phyloP scores from a whole-genome alignment of 2,888 invertebrate genomes.

The Branchipolynoe longqiensis region DNA sequence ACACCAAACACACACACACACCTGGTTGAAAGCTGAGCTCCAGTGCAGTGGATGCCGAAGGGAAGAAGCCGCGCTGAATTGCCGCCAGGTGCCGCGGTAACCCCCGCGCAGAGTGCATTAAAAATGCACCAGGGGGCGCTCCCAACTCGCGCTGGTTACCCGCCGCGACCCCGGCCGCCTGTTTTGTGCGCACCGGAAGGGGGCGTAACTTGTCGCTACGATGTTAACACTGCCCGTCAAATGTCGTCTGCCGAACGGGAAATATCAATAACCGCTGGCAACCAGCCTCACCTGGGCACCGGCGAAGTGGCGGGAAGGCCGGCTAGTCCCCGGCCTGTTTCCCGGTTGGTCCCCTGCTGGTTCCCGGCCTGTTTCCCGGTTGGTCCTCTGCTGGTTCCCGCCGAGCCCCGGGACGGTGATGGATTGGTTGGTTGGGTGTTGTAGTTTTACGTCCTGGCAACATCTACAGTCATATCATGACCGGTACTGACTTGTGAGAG shows the following conservation, averaged over 20 bases:
- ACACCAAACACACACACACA: not conserved
- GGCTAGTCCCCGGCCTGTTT: constrained; percentile 17
- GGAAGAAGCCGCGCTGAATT: not conserved
- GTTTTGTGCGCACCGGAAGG: constrained; percentile 42
- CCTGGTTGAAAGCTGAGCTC: too few species aligned
- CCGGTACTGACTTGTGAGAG: too few species aligned
- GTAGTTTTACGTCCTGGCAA: too few species aligned
- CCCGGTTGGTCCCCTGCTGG: too few species aligned
- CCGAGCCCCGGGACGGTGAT: too few species aligned
- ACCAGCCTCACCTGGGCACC: constrained; percentile 9
- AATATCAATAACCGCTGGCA: constrained; percentile 52
- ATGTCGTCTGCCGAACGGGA: constrained; percentile 25
- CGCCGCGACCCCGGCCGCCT: constrained; percentile 33
- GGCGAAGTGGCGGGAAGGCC: not conserved
- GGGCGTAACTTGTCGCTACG: constrained; percentile 57
- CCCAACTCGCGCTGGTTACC: not conserved
- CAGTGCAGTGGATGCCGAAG: too few species aligned
- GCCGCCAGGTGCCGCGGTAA: not conserved
- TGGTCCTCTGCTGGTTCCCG: too few species aligned
- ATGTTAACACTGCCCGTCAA: constrained; percentile 50
- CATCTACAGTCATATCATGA: too few species aligned
- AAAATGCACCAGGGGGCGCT: not conserved
- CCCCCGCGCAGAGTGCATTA: constrained; percentile 2
- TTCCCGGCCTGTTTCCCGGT: too few species aligned
- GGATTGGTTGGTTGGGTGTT: too few species aligned